Conservation (phyloP, 2,113 vertebrate species). For the Spea bombifrons region DNA sequence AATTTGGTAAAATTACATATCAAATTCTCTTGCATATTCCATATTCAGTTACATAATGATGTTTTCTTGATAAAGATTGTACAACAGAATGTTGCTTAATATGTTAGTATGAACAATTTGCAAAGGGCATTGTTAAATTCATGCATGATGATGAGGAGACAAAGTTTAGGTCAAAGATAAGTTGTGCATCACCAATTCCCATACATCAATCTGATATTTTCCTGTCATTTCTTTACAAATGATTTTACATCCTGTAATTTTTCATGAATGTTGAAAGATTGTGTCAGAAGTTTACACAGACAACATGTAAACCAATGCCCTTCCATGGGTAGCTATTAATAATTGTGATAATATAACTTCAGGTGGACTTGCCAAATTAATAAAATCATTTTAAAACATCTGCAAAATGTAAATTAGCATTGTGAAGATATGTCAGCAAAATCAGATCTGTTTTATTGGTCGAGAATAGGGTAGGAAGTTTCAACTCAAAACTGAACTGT, state of each 20-base stretch:
- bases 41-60: slow-evolving; percentile 1
- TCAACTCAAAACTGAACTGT: too few species aligned
- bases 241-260: slow-evolving; percentile 19
- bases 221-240: slow-evolving; percentile 38
- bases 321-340: neutral
- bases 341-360: neutral
- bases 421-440: neutral
- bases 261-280: neutral
- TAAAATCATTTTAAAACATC: neutral
- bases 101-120: slow-evolving; percentile 23
- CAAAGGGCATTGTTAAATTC: slow-evolving; percentile 37
- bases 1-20: too few species aligned
- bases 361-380: neutral
- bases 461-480: too few species aligned
- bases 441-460: too few species aligned
- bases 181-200: slow-evolving; percentile 37
- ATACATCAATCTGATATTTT: slow-evolving; percentile 42
- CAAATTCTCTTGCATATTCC: too few species aligned
- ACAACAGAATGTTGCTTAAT: slow-evolving; percentile 30
- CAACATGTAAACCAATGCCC: too few species aligned
- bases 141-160: slow-evolving; percentile 42
- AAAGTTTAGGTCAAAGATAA: slow-evolving; percentile 31
- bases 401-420: neutral
- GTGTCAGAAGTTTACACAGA: neutral
- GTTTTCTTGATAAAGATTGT: slow-evolving; percentile 17